Evolutionary conservation across 2,113 vertebrate genomes (phyloP), one percentile per base, ranked within the genome.

Genomic region (Bambusicola thoracicus): DNA sequence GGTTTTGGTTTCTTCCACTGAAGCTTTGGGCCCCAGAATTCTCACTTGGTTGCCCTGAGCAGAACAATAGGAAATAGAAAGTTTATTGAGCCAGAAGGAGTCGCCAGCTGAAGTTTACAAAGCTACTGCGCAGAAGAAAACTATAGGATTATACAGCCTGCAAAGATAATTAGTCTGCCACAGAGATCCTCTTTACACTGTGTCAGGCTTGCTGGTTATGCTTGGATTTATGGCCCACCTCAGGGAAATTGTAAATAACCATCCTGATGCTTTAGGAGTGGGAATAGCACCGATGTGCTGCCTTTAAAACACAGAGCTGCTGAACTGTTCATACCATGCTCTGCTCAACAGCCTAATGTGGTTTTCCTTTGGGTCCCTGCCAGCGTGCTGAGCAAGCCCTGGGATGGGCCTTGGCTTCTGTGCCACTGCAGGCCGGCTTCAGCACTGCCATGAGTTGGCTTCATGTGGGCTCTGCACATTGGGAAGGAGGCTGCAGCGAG

Each of bases 151-250:
- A 22, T 51, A 11, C 32, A 69, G 86, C 68, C 76, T 94, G 82
- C 75, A 80, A 74, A 87, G 87, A 43, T 90, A 91, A 95, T 96
- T 94, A 94, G 56, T 65, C 56, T 77, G 75, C 72, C 43, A 65
- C 78, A 40, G 62, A 55, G 76, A 92, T 90, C 73, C 56, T 81
- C 85, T 95, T 53, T 93, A 56, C 81, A 44, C 68, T 12, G 34
- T 7, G 77, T 41, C 68, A 85, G 85, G 48, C 73, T 89, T 77
- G 58, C 86, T 94, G 63, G 75, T 96, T 91, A 62, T 58, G 41
- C 49, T 82, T 43, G 51, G 80, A 93, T 93, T 95, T 85, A 88
- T 63, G 30, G 48, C 25, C 38, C 58, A 58, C 70, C 81, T 67
- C 55, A 67, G 69, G 80, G 58, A 81, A 93, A 93, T 49, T 30